These are phyloP conservation scores for Drosophila novamexicana DNA, from an alignment of 1,140 invertebrate genomes.

Conservation along the genomic window DNA sequence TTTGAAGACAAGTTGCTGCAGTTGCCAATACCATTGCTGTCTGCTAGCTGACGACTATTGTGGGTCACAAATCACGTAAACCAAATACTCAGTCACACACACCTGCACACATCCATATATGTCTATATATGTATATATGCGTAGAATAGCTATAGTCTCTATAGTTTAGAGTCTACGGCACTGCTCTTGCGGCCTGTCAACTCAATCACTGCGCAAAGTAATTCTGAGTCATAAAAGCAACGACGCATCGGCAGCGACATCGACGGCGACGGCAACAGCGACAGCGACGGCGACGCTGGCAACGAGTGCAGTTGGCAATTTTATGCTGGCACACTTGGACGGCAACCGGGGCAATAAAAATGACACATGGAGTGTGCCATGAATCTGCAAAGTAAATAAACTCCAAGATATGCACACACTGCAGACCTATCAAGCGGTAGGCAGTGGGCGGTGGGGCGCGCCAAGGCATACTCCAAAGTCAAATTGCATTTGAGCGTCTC, in stretches of 20 bases:
- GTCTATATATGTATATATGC: neutral
- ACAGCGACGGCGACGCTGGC: neutral
- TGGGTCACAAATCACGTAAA: slow-evolving; percentile 27
- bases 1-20: slow-evolving; percentile 6
- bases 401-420: slow-evolving; percentile 11
- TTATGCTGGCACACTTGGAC: slow-evolving; percentile 22
- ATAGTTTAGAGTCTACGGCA: slow-evolving; percentile 1
- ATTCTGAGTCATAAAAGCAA: slow-evolving; percentile 38
- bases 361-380: slow-evolving; percentile 38
- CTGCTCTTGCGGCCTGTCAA: slow-evolving; percentile 28
- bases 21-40: slow-evolving; percentile 3
- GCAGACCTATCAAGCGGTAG: slow-evolving; percentile 1
- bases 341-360: slow-evolving; percentile 30
- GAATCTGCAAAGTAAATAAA: slow-evolving; percentile 31
- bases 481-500: neutral
- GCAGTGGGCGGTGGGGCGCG: neutral
- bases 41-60: slow-evolving; percentile 20
- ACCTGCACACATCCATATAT: neutral
- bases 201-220: slow-evolving; percentile 32
- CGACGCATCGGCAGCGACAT: slow-evolving; percentile 1
- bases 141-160: slow-evolving; percentile 2
- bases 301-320: slow-evolving; percentile 26
- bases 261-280: slow-evolving; percentile 10
- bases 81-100: slow-evolving; percentile 16
- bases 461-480: neutral